Evolutionary conservation across 2,888 invertebrate genomes (phyloP), one percentile per base, ranked within the genome.

Genomic region (Suillia variegata): DNA sequence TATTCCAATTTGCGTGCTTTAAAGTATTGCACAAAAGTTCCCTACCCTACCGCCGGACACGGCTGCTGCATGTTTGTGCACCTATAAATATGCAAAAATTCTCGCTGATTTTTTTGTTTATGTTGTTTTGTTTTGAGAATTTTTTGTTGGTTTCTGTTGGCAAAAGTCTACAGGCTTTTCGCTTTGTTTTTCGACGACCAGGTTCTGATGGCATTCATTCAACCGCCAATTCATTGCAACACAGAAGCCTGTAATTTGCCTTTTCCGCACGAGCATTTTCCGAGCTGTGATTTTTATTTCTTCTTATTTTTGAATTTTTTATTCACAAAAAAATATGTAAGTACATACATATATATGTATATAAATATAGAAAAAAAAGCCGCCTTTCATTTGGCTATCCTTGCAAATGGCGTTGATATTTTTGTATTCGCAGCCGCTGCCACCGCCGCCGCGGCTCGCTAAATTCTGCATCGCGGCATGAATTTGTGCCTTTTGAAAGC

Each of bases 181-280:
- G n/a, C n/a, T n/a, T n/a, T n/a, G n/a, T n/a, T n/a, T n/a, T n/a
- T n/a, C n/a, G n/a, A n/a, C n/a, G n/a, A n/a, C 26, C 38, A 38
- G 6, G 31, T 53, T 53, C 38, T 53, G 53, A 53, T 53, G 53
- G 18, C 26, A 45, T 47, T 54, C 54, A 54, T 47, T 54, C 47
- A 22, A 34, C 33, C 52, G 31, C 47, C 45, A 54, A 54, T 54
- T 54, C 54, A 54, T 12, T 38, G 6, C 38, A 5, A 38, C 38
- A 38, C 38, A 13, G 38, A 8, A 13, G 38, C 38, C 4, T 38
- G 47, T 48, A 55, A 55, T 55, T 55, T 55, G 47, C 33, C 21
- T 48, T 33, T 33, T 45, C 53, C 31, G 42, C 34, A 13, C 38
- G 34, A n/a, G 33, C 24, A 48, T 53, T 49, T 53, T 13, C 6